Base-by-base conservation (phyloP, 2,113 vertebrate species). In the Diphyllodes magnificus region DNA sequence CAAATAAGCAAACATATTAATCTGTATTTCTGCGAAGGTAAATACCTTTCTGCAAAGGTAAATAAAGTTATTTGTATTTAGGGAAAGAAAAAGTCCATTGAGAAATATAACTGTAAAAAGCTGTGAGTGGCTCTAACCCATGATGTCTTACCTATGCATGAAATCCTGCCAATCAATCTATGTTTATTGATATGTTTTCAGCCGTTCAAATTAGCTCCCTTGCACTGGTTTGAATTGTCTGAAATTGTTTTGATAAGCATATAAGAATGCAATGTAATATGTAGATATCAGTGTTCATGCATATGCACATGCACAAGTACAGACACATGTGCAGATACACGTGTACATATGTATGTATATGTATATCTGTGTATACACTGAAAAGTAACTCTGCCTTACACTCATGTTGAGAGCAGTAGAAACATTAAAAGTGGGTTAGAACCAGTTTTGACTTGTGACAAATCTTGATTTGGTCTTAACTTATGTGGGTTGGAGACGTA, bases 1-100 rank as follows among this genome's bases (percentile, higher is more conserved):
- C 47, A 86, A 95, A 90, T 59, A 92, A 95, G 70, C 59, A 96
- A 95, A 91, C 47, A 69, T 14, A 81, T 77, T 83, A 91, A 90
- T 86, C 79, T 70, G 73, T 61, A 92, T 71, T 92, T 94, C 86
- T 89, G 69, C 37, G 82, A 86, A 63, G 77, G 51, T 79, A 92
- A 96, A 96, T 68, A 94, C 17, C 72, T 93, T 40, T 90, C 25
- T 90, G 60, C 27, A 81, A 84, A 91, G 77, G 47, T 66, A 95
- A 88, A 92, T 88, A 80, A 63, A 66, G 30, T 82, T 75, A 75
- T 84, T 96, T 96, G 72, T 44, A 51, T 86, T 88, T 65, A 88
- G 35, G 61, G 66, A 94, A 93, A 92, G 53, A 94, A 96, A 82
- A 71, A 35, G 35, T 92, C 71, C 28, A 21, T 47, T 47, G 53